Evolutionary conservation across 2,113 vertebrate species (phyloP).

Genomic region (Paramisgurnus dabryanus): DNA sequence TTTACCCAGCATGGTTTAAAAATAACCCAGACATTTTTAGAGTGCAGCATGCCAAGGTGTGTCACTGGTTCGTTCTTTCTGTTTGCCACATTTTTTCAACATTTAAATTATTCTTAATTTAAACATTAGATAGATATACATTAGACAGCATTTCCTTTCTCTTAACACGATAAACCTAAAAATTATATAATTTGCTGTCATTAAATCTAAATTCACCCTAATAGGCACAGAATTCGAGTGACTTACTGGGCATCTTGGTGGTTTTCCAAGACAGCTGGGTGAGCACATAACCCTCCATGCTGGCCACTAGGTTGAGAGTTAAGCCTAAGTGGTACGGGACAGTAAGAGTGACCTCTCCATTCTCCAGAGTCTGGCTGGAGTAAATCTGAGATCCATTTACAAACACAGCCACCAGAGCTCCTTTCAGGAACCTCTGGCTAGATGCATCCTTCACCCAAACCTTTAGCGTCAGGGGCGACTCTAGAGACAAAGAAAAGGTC

Average conservation of each 20-base stretch:
- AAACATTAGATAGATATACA: too few species aligned
- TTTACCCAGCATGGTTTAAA: too few species aligned
- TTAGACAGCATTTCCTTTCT: too few species aligned
- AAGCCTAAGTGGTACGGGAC: constrained; percentile 79
- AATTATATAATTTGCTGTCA: too few species aligned
- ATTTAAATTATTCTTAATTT: too few species aligned
- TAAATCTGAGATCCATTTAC: constrained; percentile 84
- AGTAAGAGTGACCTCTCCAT: constrained; percentile 82
- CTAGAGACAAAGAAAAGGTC: constrained; percentile 60
- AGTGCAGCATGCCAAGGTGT: too few species aligned
- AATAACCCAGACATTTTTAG: too few species aligned
- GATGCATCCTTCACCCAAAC: constrained; percentile 87
- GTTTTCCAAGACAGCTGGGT: constrained; percentile 88
- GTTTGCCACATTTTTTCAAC: too few species aligned
- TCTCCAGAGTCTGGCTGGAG: constrained; percentile 74
- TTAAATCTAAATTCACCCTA: too few species aligned
- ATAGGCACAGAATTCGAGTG: not conserved
- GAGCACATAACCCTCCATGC: constrained; percentile 86
- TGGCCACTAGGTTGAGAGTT: constrained; percentile 83
- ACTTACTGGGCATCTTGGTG: constrained; percentile 87
- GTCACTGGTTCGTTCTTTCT: too few species aligned
- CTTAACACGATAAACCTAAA: too few species aligned
- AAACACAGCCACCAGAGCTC: constrained; percentile 84
- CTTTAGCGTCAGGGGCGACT: constrained; percentile 81
- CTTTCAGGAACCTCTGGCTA: constrained; percentile 82